Evolutionary conservation across 2,888 invertebrate genomes (phyloP).

Genomic region (Nephrotoma flavescens): DNA sequence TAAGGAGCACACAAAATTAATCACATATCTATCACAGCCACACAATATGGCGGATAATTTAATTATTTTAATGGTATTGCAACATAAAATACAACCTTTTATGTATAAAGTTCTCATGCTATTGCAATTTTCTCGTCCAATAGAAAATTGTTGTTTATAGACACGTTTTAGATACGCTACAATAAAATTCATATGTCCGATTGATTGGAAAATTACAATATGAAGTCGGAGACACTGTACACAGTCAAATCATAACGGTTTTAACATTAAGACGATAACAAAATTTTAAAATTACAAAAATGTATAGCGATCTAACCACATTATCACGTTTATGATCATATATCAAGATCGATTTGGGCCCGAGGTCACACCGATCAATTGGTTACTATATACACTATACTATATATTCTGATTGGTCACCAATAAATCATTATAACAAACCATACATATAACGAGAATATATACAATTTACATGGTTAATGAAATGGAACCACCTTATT

Average conservation of each 20-base stretch:
- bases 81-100: background rate
- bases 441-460: background rate
- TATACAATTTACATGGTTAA: background rate
- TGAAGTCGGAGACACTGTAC: background rate
- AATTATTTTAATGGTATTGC: background rate
- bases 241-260: background rate
- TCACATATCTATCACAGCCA: background rate
- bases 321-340: background rate
- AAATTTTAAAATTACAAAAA: background rate
- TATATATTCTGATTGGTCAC: background rate
- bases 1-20: background rate
- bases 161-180: background rate
- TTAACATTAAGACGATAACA: background rate
- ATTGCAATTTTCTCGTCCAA: background rate
- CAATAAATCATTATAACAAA: background rate
- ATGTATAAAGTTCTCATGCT: background rate
- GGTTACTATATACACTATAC: background rate
- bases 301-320: background rate
- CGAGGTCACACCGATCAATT: background rate
- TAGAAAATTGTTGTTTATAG: background rate
- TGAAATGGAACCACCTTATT: background rate
- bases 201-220: background rate
- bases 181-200: background rate
- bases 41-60: background rate
- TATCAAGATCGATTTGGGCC: background rate